Conservation (phyloP, 2,113 vertebrate species). For the Cynocephalus volans region DNA sequence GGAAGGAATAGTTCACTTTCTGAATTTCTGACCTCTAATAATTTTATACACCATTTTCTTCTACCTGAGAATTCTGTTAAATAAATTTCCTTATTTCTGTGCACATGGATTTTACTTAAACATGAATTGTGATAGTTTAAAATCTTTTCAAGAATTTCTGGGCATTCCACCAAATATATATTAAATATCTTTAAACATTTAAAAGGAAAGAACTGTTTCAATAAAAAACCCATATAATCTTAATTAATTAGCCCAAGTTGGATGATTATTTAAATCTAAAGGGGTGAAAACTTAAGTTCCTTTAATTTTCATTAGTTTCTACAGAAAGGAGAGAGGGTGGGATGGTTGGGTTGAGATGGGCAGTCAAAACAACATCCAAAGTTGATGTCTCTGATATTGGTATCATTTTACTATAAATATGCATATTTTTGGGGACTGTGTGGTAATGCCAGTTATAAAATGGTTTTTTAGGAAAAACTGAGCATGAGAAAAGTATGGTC, state of each 20-base stretch:
- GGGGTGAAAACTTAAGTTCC: not conserved
- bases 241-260: not conserved
- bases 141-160: conserved; percentile 38
- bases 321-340: not conserved
- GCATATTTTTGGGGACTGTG: not conserved
- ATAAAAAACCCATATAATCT: not conserved
- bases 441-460: not conserved
- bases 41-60: not conserved
- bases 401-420: conserved; percentile 26
- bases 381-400: not conserved
- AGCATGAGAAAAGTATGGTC: not conserved
- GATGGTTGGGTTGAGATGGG: not conserved
- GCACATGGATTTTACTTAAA: conserved; percentile 18
- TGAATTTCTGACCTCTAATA: conserved; percentile 59
- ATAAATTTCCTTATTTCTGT: conserved; percentile 44
- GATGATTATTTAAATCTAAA: conserved; percentile 60
- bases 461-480: not conserved
- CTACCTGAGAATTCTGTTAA: conserved; percentile 31
- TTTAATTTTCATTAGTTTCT: conserved; percentile 63
- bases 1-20: conserved; percentile 23
- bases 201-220: conserved; percentile 12
- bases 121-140: conserved; percentile 48
- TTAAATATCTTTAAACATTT: not conserved
- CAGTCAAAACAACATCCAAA: conserved; percentile 46
- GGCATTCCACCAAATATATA: conserved; percentile 23